phyloP scores from a whole-genome alignment of 1,140 invertebrate species.

The Penaeus japonicus region DNA sequence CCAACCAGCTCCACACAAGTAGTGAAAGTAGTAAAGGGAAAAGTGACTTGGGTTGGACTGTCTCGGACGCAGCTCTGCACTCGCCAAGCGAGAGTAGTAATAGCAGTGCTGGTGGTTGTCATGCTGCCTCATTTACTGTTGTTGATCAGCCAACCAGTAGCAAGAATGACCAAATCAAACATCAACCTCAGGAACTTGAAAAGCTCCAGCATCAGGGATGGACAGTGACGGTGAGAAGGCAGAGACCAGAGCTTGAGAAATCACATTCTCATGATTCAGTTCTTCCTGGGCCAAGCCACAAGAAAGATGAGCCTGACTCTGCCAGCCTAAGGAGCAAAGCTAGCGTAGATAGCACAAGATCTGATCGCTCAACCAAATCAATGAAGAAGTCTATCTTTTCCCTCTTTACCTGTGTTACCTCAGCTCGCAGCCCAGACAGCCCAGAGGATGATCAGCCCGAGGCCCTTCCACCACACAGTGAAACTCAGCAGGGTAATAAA shows the following conservation, averaged over 20 bases:
- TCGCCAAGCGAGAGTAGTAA: constrained; percentile 38
- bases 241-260: constrained; percentile 34
- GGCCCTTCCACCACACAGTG: background rate
- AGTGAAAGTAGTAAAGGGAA: background rate
- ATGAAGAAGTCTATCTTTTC: constrained; percentile 44
- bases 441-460: constrained; percentile 32
- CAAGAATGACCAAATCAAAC: constrained; percentile 14
- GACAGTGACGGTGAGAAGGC: constrained; percentile 34
- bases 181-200: background rate
- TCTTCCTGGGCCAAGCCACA: constrained; percentile 9
- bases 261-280: constrained; percentile 29
- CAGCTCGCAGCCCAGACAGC: constrained; percentile 29
- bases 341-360: constrained; percentile 39
- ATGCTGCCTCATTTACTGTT: constrained; percentile 18
- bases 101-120: constrained; percentile 11
- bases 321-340: constrained; percentile 39
- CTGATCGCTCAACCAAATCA: constrained; percentile 43
- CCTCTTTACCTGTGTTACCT: constrained; percentile 48
- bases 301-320: constrained; percentile 30
- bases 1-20: background rate
- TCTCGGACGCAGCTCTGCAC: constrained; percentile 27
- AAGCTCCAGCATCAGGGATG: constrained; percentile 34
- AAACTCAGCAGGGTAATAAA: background rate
- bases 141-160: constrained; percentile 31
- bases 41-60: constrained; percentile 25